phyloP scores from a whole-genome alignment of 2,797 vertebrate genomes.

The Atherinosoma microstoma region DNA sequence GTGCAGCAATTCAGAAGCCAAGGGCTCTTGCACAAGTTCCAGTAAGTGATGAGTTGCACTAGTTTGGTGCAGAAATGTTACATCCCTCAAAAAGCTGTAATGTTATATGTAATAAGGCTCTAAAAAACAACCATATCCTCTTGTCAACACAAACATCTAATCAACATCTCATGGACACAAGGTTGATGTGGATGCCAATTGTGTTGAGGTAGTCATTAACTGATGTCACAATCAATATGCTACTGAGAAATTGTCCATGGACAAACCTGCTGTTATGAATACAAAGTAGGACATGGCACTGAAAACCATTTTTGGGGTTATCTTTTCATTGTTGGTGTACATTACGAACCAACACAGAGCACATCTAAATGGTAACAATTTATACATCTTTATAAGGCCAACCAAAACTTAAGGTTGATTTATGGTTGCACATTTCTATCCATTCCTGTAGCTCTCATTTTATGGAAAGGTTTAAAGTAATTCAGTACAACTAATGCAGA shows the following conservation, averaged over 20 bases:
- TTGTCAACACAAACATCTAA: not conserved
- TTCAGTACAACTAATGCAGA: not conserved
- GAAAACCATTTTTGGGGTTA: not conserved
- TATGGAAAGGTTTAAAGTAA: not conserved
- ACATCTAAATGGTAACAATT: not conserved
- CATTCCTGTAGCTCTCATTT: not conserved
- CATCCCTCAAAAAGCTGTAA: not conserved
- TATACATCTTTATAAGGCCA: not conserved
- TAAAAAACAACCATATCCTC: not conserved
- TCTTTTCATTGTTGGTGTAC: not conserved
- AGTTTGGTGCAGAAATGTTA: not conserved
- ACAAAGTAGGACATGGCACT: not conserved
- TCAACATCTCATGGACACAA: not conserved
- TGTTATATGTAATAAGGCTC: not conserved
- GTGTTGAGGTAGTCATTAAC: not conserved
- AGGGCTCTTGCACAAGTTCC: too few species aligned
- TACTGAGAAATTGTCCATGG: not conserved
- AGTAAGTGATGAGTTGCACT: not conserved
- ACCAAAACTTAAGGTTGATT: not conserved
- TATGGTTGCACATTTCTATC: not conserved
- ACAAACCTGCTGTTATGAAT: not conserved
- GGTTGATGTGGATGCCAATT: not conserved
- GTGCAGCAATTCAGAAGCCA: too few species aligned
- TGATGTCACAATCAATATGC: constrained; percentile 8
- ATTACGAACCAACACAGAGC: not conserved